Conservation (phyloP, 2,797 vertebrate species). For the Acanthiza pusilla region DNA sequence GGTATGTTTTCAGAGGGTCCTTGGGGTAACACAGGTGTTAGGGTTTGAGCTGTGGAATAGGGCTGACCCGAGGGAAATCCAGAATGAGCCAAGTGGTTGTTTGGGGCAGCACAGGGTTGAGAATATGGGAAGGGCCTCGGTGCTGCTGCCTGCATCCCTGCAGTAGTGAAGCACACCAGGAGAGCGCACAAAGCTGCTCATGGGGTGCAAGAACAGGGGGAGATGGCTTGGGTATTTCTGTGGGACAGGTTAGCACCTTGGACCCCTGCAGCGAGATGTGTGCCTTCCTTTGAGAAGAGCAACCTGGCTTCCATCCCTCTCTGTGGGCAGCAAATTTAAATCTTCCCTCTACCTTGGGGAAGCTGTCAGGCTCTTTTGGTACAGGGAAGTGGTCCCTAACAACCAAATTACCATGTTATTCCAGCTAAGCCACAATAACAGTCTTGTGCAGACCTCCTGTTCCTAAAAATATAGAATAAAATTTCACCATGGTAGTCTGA, state of each 20-base stretch:
- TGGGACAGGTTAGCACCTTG: neutral
- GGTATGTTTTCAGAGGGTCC: slow-evolving; percentile 73
- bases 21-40: neutral
- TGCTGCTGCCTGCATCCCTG: neutral
- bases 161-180: neutral
- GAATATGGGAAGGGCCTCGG: neutral
- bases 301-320: neutral
- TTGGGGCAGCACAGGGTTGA: neutral
- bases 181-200: neutral
- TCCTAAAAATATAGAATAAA: neutral
- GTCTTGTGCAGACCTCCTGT: neutral
- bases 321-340: neutral
- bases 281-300: neutral
- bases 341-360: neutral
- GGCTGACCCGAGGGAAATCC: neutral
- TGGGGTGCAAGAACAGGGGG: neutral
- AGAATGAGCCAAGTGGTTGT: neutral
- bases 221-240: neutral
- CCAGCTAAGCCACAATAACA: neutral
- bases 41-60: neutral
- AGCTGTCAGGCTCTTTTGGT: neutral
- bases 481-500: neutral
- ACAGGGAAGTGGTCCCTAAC: neutral
- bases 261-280: neutral
- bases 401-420: fast-evolving